phyloP scores from a whole-genome alignment of 2,113 vertebrate species.

The Forbesichthys papilliferus region DNA sequence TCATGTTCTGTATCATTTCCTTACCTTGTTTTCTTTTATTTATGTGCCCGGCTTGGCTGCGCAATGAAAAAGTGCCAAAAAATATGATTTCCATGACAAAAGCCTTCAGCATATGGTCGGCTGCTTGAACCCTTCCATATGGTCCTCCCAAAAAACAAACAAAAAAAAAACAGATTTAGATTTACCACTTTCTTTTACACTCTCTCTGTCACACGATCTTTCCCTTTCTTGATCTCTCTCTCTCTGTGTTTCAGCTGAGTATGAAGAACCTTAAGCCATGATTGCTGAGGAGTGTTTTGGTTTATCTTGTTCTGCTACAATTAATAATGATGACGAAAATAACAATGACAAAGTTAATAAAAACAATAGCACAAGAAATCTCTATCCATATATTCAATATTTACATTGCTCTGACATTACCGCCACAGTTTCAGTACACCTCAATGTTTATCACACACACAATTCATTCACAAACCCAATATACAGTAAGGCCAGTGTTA shows the following conservation, averaged over 20 bases:
- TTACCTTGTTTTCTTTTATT: slow-evolving; percentile 68
- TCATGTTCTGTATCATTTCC: slow-evolving; percentile 67
- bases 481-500: too few species aligned
- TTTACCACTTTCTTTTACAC: slow-evolving; percentile 66
- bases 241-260: slow-evolving; percentile 63
- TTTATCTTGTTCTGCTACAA: slow-evolving; percentile 77
- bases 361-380: slow-evolving; percentile 82
- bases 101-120: slow-evolving; percentile 84
- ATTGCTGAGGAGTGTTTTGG: slow-evolving; percentile 74
- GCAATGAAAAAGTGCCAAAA: slow-evolving; percentile 84
- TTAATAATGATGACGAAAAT: slow-evolving; percentile 77
- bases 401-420: slow-evolving; percentile 37
- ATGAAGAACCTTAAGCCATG: slow-evolving; percentile 81
- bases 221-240: slow-evolving; percentile 35
- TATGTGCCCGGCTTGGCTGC: slow-evolving; percentile 79
- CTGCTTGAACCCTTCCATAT: slow-evolving; percentile 80
- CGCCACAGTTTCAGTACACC: neutral
- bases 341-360: slow-evolving; percentile 80
- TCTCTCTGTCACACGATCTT: slow-evolving; percentile 21
- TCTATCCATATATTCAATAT: slow-evolving; percentile 32
- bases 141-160: slow-evolving; percentile 61
- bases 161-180: slow-evolving; percentile 76
- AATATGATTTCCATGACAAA: slow-evolving; percentile 85
- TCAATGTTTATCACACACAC: slow-evolving; percentile 8
- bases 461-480: too few species aligned